Percentiles rank a stretch among this genome's conserved stretches.
phyloP scores from a whole-genome alignment of 2,113 vertebrate genomes.

The Chlamydotis undulata region DNA sequence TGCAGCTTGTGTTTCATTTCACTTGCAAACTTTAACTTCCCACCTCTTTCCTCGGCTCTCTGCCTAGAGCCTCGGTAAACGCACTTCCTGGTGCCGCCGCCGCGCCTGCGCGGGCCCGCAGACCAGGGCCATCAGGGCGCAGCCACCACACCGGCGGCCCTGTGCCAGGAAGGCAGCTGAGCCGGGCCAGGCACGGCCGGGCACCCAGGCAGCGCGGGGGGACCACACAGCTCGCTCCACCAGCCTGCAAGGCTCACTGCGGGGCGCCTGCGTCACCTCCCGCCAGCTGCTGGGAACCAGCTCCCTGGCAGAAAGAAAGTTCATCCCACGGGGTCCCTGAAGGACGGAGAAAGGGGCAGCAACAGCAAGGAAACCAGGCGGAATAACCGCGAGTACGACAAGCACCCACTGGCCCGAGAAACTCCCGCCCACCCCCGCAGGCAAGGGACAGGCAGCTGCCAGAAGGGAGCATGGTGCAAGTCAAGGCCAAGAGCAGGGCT shows the following conservation, averaged over 20 bases:
- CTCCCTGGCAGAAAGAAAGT: background rate
- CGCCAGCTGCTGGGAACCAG: background rate
- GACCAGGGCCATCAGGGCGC: accelerated
- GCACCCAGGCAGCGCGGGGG: background rate
- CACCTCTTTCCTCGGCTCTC: background rate
- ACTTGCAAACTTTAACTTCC: background rate
- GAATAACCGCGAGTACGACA: background rate
- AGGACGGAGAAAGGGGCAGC: background rate
- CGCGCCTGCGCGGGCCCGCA: accelerated
- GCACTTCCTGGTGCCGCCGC: accelerated
- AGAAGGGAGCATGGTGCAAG: background rate
- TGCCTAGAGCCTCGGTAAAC: background rate
- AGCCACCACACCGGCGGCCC: accelerated
- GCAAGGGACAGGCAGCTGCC: background rate
- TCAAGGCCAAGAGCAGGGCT: background rate
- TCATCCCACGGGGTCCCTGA: background rate
- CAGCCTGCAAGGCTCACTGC: background rate
- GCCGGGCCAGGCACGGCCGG: accelerated
- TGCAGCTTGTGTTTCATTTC: background rate
- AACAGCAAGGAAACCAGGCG: background rate
- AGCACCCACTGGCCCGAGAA: background rate
- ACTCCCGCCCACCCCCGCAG: background rate
- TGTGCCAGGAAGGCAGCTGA: accelerated
- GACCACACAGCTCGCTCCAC: background rate
- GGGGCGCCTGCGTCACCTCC: background rate